These are phyloP conservation scores for Tipula lateralis DNA, from an alignment of 2,888 invertebrate genomes.

Conservation along the genomic window DNA sequence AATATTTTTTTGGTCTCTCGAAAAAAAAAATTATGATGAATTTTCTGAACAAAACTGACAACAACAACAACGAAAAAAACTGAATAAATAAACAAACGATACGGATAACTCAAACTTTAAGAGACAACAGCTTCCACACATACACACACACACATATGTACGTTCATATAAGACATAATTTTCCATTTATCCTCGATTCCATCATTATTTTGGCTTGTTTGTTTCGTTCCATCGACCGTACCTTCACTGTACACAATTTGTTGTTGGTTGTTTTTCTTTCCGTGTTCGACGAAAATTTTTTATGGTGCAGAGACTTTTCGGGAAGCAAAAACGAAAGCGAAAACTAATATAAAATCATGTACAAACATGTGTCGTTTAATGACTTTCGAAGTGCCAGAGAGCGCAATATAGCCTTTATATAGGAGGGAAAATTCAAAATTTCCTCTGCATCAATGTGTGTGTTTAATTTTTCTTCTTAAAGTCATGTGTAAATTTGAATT, in stretches of 20 bases:
- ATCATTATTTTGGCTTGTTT: background rate
- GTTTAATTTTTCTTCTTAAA: conserved; percentile 2
- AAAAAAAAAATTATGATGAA: background rate
- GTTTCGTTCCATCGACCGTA: background rate
- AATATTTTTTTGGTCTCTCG: background rate
- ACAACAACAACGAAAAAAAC: background rate
- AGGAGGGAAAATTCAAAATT: background rate
- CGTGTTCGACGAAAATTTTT: background rate
- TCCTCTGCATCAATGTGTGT: background rate
- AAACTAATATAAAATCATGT: conserved; percentile 19
- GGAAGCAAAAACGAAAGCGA: background rate
- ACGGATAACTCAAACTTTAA: background rate
- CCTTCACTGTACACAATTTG: background rate
- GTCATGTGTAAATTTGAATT: conserved; percentile 1
- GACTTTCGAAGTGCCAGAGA: conserved; percentile 2
- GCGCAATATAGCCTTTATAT: background rate
- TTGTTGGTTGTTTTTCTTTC: background rate
- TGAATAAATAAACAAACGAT: background rate
- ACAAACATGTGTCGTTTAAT: conserved; percentile 11
- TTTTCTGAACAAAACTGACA: background rate
- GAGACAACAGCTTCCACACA: background rate
- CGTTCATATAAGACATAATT: background rate
- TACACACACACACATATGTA: background rate
- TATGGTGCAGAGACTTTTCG: background rate
- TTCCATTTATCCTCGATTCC: conserved; percentile 6